A percentile compares a stretch with the other conserved stretches of the same genome.
Evolutionary conservation across 2,888 invertebrate genomes (phyloP).

Genomic region (Helicoverpa assulta): DNA sequence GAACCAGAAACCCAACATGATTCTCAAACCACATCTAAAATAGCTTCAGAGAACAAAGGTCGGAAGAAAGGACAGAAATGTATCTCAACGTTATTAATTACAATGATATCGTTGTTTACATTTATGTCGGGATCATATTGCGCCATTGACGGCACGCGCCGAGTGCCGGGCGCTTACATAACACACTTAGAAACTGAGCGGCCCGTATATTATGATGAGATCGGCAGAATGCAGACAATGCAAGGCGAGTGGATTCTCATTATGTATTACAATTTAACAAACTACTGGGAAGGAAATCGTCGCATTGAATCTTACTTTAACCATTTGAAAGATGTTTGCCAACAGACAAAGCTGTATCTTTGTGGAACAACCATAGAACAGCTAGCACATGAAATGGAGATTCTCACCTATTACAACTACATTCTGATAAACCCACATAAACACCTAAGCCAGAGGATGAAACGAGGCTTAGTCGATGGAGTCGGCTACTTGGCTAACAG

Average conservation of each 20-base stretch:
- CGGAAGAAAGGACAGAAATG: too few species aligned
- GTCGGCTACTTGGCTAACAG: constrained; percentile 24
- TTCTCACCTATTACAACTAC: constrained; percentile 14
- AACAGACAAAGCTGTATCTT: not conserved
- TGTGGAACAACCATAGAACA: constrained; percentile 19
- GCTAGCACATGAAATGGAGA: constrained; percentile 26
- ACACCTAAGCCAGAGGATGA: constrained; percentile 17
- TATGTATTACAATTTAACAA: constrained; percentile 19
- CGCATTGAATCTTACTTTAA: constrained; percentile 8
- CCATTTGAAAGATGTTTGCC: constrained; percentile 1
- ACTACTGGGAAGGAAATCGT: constrained; percentile 14
- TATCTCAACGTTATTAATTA: too few species aligned
- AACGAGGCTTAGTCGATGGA: constrained; percentile 19
- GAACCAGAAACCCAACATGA: too few species aligned
- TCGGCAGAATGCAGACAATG: constrained; percentile 36
- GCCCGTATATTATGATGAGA: constrained; percentile 15
- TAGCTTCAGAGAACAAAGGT: too few species aligned
- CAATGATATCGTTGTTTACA: too few species aligned
- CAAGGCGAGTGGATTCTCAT: constrained; percentile 46
- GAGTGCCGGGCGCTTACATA: not conserved
- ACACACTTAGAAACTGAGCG: constrained; percentile 12
- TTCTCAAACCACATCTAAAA: too few species aligned
- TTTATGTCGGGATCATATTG: not conserved
- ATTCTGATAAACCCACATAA: constrained; percentile 25
- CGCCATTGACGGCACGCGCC: not conserved